These are phyloP conservation scores for Dasypolia templi DNA, from an alignment of 2,888 invertebrate species.

Conservation along the genomic window DNA sequence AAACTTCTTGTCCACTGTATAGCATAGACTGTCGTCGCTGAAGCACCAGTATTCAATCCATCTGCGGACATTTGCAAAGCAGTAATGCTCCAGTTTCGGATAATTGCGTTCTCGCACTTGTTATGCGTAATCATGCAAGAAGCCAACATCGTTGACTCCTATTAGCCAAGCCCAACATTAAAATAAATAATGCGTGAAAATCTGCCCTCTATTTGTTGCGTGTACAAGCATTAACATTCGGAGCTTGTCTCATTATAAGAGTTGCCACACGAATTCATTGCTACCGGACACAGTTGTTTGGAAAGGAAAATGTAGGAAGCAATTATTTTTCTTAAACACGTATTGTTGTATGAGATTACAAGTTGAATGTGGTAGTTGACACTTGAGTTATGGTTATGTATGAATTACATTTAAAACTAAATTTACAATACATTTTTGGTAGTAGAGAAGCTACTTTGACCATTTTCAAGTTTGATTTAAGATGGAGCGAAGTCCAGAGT, in stretches of 20 bases:
- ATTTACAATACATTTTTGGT: background rate
- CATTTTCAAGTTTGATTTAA: constrained; percentile 9
- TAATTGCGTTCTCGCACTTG: constrained; percentile 84
- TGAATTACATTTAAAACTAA: constrained; percentile 16
- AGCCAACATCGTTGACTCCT: constrained; percentile 73
- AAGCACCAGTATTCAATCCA: constrained; percentile 69
- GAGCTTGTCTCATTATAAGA: constrained; percentile 44
- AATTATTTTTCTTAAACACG: constrained; percentile 57
- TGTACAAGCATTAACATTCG: constrained; percentile 61
- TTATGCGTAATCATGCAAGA: constrained; percentile 79
- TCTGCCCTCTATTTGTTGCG: constrained; percentile 66
- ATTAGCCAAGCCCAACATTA: constrained; percentile 78
- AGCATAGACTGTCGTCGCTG: constrained; percentile 30
- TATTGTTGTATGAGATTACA: constrained; percentile 48
- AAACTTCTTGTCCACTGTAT: constrained; percentile 24
- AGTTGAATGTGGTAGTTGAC: constrained; percentile 38
- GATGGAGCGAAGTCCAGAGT: constrained; percentile 5
- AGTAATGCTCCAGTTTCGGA: constrained; percentile 83
- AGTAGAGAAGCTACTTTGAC: background rate
- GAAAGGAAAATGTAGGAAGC: constrained; percentile 57
- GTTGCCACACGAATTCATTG: constrained; percentile 50
- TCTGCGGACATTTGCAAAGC: constrained; percentile 75
- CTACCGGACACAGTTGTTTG: constrained; percentile 50
- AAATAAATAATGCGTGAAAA: constrained; percentile 81
- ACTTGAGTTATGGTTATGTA: constrained; percentile 40